Percentiles rank a stretch among this genome's conserved stretches.
These are phyloP conservation scores for Calidris pygmaea DNA, from an alignment of 2,113 vertebrate genomes.

Conservation along the genomic window DNA sequence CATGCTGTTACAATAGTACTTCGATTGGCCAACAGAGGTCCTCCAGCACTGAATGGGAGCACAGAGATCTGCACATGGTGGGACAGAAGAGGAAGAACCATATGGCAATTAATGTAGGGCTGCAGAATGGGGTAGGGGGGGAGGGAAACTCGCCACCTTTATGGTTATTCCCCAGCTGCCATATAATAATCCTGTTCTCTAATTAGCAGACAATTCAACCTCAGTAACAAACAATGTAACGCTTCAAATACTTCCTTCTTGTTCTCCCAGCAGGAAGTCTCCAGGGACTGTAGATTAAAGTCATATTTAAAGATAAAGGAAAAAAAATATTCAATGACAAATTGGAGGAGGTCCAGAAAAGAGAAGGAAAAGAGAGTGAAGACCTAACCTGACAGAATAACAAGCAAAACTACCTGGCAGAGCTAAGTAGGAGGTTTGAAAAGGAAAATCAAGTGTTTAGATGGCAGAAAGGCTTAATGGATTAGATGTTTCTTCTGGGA, in stretches of 20 bases:
- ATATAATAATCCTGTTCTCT: background rate
- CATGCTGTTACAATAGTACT: background rate
- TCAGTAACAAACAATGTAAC: background rate
- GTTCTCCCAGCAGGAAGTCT: background rate
- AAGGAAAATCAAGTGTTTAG: background rate
- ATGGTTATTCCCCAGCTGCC: background rate
- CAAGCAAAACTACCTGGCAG: background rate
- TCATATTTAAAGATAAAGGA: background rate
- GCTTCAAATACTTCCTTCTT: background rate
- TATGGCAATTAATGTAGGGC: background rate
- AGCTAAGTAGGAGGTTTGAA: background rate
- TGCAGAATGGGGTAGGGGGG: accelerated
- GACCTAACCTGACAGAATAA: background rate
- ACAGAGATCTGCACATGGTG: background rate
- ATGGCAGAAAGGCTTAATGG: background rate
- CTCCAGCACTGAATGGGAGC: background rate
- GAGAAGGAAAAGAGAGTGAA: background rate
- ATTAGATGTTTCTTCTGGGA: background rate
- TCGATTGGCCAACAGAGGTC: background rate
- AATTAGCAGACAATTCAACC: background rate
- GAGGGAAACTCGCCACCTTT: background rate
- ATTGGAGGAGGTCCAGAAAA: background rate
- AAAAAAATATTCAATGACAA: background rate
- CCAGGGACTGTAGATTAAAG: background rate
- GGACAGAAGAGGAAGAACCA: background rate